A percentile compares a stretch with the other conserved stretches of the same genome.
phyloP scores from a whole-genome alignment of 2,888 invertebrate species.

The Ectobius pallidus region DNA sequence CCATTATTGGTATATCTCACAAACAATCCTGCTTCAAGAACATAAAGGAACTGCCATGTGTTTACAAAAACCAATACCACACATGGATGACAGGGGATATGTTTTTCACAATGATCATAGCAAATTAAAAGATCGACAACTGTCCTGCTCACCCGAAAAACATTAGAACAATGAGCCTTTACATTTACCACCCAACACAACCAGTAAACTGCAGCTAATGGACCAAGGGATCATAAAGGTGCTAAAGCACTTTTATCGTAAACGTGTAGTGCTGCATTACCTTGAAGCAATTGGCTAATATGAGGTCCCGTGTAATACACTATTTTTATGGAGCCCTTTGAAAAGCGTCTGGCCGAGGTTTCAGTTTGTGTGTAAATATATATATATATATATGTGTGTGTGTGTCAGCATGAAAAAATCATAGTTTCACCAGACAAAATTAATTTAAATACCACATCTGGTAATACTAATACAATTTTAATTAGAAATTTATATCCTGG shows the following conservation, averaged over 20 bases:
- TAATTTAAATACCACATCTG: too few species aligned
- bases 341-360: too few species aligned
- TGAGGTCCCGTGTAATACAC: too few species aligned
- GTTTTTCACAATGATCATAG: not conserved
- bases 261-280: not conserved
- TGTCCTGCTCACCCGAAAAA: not conserved
- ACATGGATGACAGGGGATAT: not conserved
- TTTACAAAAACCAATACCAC: not conserved
- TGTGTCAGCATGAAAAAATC: too few species aligned
- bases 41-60: not conserved
- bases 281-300: not conserved
- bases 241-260: slow-evolving; percentile 5
- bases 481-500: too few species aligned
- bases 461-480: too few species aligned
- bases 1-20: not conserved
- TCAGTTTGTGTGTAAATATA: too few species aligned
- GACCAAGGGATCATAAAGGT: slow-evolving; percentile 5
- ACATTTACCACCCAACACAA: not conserved
- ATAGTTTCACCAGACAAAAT: too few species aligned
- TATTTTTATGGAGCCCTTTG: too few species aligned
- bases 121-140: not conserved
- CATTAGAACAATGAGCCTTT: not conserved
- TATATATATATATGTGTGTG: too few species aligned
- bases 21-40: slow-evolving; percentile 18
- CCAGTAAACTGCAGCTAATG: not conserved